phyloP scores from a whole-genome alignment of 2,888 invertebrate genomes.

The Sesia apiformis region DNA sequence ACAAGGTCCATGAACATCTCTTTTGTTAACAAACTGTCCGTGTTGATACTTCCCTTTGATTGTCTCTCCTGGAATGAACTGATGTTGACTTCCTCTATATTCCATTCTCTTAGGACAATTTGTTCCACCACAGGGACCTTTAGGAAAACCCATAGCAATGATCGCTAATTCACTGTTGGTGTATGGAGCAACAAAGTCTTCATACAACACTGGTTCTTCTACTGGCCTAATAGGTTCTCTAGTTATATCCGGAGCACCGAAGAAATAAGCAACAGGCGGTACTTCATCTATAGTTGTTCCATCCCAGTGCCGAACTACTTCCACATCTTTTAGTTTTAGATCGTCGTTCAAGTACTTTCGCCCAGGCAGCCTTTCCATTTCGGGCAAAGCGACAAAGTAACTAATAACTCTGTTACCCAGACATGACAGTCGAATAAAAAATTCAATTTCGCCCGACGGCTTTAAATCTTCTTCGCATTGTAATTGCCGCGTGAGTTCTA shows the following conservation, averaged over 20 bases:
- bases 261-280: slow-evolving; percentile 58
- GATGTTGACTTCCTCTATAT: slow-evolving; percentile 58
- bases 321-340: slow-evolving; percentile 54
- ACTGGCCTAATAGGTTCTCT: slow-evolving; percentile 46
- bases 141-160: slow-evolving; percentile 66
- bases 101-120: slow-evolving; percentile 64
- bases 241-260: slow-evolving; percentile 57
- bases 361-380: slow-evolving; percentile 63
- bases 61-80: slow-evolving; percentile 54
- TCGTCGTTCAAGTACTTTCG: slow-evolving; percentile 58
- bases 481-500: slow-evolving; percentile 41
- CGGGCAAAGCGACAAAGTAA: slow-evolving; percentile 53
- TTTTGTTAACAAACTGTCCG: slow-evolving; percentile 59
- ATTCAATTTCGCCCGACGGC: slow-evolving; percentile 56
- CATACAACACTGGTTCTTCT: slow-evolving; percentile 37
- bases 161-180: slow-evolving; percentile 54
- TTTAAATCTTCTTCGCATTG: slow-evolving; percentile 63
- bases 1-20: slow-evolving; percentile 65
- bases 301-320: slow-evolving; percentile 64
- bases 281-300: slow-evolving; percentile 53
- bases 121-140: slow-evolving; percentile 66
- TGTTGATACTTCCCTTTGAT: slow-evolving; percentile 56
- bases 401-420: slow-evolving; percentile 54
- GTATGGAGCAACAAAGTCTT: slow-evolving; percentile 57
- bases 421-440: slow-evolving; percentile 50